Base-by-base conservation (phyloP, 1,140 invertebrate genomes). In the Hyles euphorbiae region DNA sequence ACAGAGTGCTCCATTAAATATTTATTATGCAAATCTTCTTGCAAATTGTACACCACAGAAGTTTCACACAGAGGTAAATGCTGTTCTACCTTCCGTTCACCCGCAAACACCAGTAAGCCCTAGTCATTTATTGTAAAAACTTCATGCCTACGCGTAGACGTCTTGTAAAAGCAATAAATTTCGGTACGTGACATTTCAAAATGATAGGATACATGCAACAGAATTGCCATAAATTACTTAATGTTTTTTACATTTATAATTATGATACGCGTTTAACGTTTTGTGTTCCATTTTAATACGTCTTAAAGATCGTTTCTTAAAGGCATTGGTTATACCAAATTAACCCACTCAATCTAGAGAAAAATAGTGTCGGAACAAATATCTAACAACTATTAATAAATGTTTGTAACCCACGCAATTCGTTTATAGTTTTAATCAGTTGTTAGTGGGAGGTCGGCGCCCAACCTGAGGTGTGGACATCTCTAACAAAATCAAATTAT, bases 381-480 rank as follows among this genome's bases (percentile, higher is more conserved):
- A 78, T 74, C 67, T 74, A 65, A 63, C 61, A 50, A 32, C 72
- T 69, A 74, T 81, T 81, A 81, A 83, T 76, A 83, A 81, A 82
- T 83, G 78, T 77, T 76, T 73, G 74, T 73, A 71, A 53, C 68
- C 74, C 79, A 79, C 78, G 76, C 76, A 56, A 78, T 72, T 63
- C 64, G 61, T 78, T 81, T 67, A 65, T 65, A 76, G 65, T 74
- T 81, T 74, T 75, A 77, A 78, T 80, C 70, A 73, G 67, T 61
- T 68, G 76, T 70, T 83, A 74, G 83, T 79, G 78, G 83, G 83
- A 68, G 80, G 67, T 73, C 80, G 64, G 65, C 69, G 76, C 75
- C 82, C 83, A 87, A 80, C 83, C 83, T 84, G 68, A 83, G 81
- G 78, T 84, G 81, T 87, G 78, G 80, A 84, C 76, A 81, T 75